Evolutionary conservation across 2,797 vertebrate genomes (phyloP).

Genomic region (Serranus cabrilla): DNA sequence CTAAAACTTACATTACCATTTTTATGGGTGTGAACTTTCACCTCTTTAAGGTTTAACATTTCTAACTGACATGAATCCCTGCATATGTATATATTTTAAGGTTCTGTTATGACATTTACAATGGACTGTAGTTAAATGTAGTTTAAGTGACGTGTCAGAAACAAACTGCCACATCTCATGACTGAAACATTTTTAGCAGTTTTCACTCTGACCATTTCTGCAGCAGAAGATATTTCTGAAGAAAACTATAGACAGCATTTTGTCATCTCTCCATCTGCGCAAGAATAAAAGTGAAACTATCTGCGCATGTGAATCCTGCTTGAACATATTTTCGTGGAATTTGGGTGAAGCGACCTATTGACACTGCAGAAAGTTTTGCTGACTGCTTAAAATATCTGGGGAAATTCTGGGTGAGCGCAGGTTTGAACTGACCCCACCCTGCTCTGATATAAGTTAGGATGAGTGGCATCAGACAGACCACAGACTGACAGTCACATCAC

Average conservation of each 20-base stretch:
- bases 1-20: too few relatives aligned
- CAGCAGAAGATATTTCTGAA: too few relatives aligned
- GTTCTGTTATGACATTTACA: too few relatives aligned
- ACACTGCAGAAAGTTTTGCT: neutral
- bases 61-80: too few relatives aligned
- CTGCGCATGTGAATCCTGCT: neutral
- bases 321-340: neutral
- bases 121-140: too few relatives aligned
- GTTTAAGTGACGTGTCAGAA: too few relatives aligned
- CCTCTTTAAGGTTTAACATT: too few relatives aligned
- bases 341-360: neutral
- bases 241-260: neutral
- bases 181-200: too few relatives aligned
- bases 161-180: too few relatives aligned
- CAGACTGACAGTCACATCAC: neutral
- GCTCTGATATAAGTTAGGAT: constrained; percentile 5
- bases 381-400: neutral
- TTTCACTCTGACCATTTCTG: too few relatives aligned
- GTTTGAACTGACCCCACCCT: neutral
- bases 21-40: too few relatives aligned
- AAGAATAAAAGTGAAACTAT: neutral
- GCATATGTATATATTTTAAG: too few relatives aligned
- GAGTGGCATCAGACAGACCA: neutral
- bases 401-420: neutral
- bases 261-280: neutral